These are phyloP conservation scores for Periophthalmus modestus DNA, from an alignment of 2,113 vertebrate species.

Conservation along the genomic window DNA sequence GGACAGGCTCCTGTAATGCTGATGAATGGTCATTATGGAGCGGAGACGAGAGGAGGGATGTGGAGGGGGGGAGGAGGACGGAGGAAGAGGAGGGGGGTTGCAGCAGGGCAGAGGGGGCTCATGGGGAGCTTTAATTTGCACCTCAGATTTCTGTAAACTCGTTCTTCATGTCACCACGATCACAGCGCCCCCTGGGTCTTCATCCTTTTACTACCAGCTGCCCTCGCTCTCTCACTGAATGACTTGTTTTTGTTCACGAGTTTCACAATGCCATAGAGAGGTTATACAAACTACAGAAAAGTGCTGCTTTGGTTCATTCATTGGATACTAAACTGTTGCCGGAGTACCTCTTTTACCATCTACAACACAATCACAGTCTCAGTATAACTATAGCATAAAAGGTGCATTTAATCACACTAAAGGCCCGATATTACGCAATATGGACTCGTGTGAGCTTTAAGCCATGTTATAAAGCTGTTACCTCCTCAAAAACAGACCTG, in stretches of 20 bases:
- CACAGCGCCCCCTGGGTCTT: constrained; percentile 38
- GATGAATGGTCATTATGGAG: constrained; percentile 82
- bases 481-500: no score
- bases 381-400: no score
- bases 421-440: no score
- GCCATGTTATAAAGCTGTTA: no score
- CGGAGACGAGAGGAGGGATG: constrained; percentile 54
- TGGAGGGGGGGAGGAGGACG: constrained; percentile 39
- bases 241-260: constrained; percentile 6
- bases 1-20: constrained; percentile 81
- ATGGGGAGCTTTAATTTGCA: constrained; percentile 74
- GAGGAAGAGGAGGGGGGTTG: constrained; percentile 38
- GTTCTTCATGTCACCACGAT: constrained; percentile 76
- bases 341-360: neutral
- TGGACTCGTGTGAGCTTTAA: no score
- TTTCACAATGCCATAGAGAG: neutral
- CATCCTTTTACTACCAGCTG: constrained; percentile 12
- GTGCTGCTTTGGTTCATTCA: neutral
- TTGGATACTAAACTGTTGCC: neutral
- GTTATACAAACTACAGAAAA: neutral
- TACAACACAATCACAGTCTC: no score
- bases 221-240: constrained; percentile 4
- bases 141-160: constrained; percentile 78
- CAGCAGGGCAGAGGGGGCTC: constrained; percentile 25
- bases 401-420: no score